These are phyloP conservation scores for Pseudochaenichthys georgianus DNA, from an alignment of 2,797 vertebrate genomes.

Conservation along the genomic window DNA sequence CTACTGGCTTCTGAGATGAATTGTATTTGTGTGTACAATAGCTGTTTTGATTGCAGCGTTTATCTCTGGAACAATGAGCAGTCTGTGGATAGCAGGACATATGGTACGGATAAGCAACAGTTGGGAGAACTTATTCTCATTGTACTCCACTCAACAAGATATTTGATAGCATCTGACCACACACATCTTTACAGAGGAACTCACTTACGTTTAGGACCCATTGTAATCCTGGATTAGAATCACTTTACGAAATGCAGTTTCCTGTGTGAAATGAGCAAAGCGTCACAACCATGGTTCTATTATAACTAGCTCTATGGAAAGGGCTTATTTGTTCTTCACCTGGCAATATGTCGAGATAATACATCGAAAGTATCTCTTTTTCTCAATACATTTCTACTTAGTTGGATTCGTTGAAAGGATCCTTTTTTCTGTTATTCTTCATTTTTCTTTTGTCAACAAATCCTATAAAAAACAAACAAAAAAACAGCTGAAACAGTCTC, in stretches of 20 bases:
- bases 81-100: slow-evolving; percentile 66
- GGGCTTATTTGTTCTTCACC: background rate
- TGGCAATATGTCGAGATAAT: background rate
- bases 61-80: slow-evolving; percentile 63
- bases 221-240: slow-evolving; percentile 20
- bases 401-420: background rate
- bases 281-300: background rate
- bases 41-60: slow-evolving; percentile 49
- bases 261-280: background rate
- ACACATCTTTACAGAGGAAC: background rate
- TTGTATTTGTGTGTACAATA: slow-evolving; percentile 65
- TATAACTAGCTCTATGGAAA: background rate
- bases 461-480: background rate
- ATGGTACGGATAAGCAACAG: slow-evolving; percentile 64
- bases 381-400: background rate
- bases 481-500: background rate
- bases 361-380: background rate
- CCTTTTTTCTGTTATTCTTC: background rate
- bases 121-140: slow-evolving; percentile 47
- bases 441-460: background rate
- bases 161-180: slow-evolving; percentile 47
- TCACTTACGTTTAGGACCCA: slow-evolving; percentile 14
- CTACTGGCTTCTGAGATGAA: slow-evolving; percentile 45
- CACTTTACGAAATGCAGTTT: background rate
- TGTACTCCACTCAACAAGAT: slow-evolving; percentile 33